Percentiles rank a stretch among this genome's conserved stretches.
Conservation (phyloP, 2,888 invertebrate species). For the Aplocera efformata region DNA sequence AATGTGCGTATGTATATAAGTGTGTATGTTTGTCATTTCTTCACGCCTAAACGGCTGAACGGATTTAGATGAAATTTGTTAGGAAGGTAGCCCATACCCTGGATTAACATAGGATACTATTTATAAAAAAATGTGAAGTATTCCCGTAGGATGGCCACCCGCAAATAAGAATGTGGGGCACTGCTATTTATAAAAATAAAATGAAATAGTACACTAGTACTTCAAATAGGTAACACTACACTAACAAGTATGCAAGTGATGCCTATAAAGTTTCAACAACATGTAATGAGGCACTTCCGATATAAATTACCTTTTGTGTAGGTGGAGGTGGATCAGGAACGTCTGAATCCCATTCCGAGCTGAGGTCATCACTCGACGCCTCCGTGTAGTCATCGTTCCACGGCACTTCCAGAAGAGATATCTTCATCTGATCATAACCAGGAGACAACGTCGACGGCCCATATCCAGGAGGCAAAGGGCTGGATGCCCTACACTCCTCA, state of each 20-base stretch:
- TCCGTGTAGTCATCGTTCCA: constrained; percentile 90
- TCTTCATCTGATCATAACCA: constrained; percentile 90
- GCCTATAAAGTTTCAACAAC: background rate
- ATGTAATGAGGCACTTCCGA: constrained; percentile 19
- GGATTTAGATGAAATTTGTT: no score
- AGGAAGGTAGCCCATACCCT: no score
- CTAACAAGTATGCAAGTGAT: background rate
- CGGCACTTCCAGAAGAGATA: constrained; percentile 87
- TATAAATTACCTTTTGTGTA: constrained; percentile 54
- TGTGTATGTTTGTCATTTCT: no score
- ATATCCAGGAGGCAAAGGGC: constrained; percentile 72
- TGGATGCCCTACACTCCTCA: constrained; percentile 74
- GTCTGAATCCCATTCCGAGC: constrained; percentile 95
- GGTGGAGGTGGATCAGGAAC: constrained; percentile 80
- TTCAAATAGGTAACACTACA: no score
- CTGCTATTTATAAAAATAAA: no score
- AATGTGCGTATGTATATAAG: no score
- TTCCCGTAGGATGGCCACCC: no score
- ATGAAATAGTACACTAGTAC: no score
- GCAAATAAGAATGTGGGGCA: no score
- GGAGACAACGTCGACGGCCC: constrained; percentile 73
- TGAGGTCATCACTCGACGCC: constrained; percentile 94
- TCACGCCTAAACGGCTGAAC: no score
- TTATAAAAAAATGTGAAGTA: no score
- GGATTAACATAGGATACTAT: no score